A percentile compares a stretch with the other conserved stretches of the same genome.
These are phyloP conservation scores for Lasaia peninsularis DNA, from an alignment of 1,140 invertebrate genomes.

Conservation along the genomic window DNA sequence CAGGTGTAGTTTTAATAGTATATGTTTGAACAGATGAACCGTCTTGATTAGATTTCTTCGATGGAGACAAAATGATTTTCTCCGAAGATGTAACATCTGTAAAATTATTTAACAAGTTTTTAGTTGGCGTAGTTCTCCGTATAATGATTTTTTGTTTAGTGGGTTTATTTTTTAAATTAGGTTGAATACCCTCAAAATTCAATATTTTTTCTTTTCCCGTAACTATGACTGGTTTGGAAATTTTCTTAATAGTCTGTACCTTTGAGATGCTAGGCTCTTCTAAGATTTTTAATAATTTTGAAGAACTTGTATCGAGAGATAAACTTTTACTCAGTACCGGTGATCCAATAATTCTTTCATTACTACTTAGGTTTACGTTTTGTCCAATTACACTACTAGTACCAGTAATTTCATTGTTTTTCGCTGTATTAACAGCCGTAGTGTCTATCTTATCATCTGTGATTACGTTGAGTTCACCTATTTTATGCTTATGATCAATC, in stretches of 20 bases:
- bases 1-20: conserved; percentile 61
- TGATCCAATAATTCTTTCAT: conserved; percentile 36
- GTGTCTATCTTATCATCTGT: conserved; percentile 1
- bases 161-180: conserved; percentile 45
- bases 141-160: conserved; percentile 73
- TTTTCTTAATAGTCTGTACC: conserved; percentile 40
- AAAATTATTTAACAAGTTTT: conserved; percentile 55
- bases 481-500: conserved; percentile 61
- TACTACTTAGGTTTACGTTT: conserved; percentile 15
- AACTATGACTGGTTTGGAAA: conserved; percentile 53
- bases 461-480: conserved; percentile 30
- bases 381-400: neutral
- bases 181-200: conserved; percentile 65
- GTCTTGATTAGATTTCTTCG: conserved; percentile 44
- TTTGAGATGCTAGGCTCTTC: conserved; percentile 61
- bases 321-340: conserved; percentile 23
- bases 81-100: conserved; percentile 50
- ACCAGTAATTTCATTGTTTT: neutral
- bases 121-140: conserved; percentile 49
- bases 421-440: neutral
- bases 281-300: conserved; percentile 72
- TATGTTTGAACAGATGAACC: conserved; percentile 65
- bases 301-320: conserved; percentile 46
- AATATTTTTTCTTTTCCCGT: conserved; percentile 70
- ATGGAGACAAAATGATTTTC: conserved; percentile 64